Base-by-base conservation (phyloP, 1,140 invertebrate species). In the Lethrus apterus region DNA sequence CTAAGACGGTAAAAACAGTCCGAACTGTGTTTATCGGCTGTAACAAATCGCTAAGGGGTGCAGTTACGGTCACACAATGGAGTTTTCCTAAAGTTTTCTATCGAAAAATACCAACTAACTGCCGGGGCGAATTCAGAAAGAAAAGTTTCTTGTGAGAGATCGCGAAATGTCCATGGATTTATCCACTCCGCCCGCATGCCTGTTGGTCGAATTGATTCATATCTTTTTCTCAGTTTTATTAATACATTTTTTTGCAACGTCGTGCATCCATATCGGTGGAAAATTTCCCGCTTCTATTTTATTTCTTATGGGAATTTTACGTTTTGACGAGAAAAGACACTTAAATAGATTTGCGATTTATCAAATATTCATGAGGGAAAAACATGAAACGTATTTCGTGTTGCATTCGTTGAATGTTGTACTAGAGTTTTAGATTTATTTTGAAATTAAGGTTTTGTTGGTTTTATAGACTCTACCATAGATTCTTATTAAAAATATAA, bases 21-120 rank as follows among this genome's bases (percentile, higher is more conserved):
- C 34, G 48, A 49, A 58, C 56, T 48, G 46, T 55, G 48, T 58
- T 58, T 58, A 56, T 51, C 54, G 48, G 48, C 45, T 46, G 53
- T 55, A 55, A 55, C 54, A 55, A 58, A 58, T 58, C 51, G 54
- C 33, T 21, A 24, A 54, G 54, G 54, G 56, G 54, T 54, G 48
- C 36, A 30, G 44, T 46, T 48, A 46, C 35, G 46, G 48, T 21
- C 15, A 36, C 20, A 34, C 51, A 51, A 42, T 11, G 26, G 33
- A 48, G 17, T 55, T 23, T 30, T 48, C 18, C 8, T 18, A 23
- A 31, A 19, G n/a, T 31, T 29, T 43, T 54, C 33, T 48, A 46
- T 51, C 4, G 49, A 20, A 54, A 54, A 24, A 31, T 26, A n/a
- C 5, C 23, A 34, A 48, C 19, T 20, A 46, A 19, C 44, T 19